Conservation (phyloP, 1,140 invertebrate species). For the Diorhabda sublineata region DNA sequence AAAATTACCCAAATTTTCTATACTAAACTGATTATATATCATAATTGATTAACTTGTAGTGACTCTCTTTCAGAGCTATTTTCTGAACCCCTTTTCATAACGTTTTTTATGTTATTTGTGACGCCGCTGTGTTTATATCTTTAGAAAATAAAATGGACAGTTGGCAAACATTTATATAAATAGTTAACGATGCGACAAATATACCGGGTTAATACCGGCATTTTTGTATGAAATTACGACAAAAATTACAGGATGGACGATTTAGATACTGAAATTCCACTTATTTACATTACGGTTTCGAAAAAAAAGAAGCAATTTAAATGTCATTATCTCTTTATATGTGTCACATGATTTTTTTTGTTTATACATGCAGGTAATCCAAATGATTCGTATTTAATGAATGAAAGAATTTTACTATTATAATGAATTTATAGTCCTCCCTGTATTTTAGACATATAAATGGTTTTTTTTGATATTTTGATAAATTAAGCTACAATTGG, state of each 20-base stretch:
- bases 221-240: slow-evolving; percentile 30
- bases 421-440: too few species aligned
- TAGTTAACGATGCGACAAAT: slow-evolving; percentile 35
- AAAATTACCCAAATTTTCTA: too few species aligned
- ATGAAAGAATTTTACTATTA: neutral
- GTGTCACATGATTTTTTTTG: neutral
- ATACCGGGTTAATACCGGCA: slow-evolving; percentile 29
- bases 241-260: slow-evolving; percentile 29
- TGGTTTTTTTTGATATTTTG: too few species aligned
- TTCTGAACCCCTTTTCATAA: too few species aligned
- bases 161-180: slow-evolving; percentile 27
- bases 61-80: too few species aligned
- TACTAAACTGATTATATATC: too few species aligned
- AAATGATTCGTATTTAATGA: slow-evolving; percentile 19
- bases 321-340: slow-evolving; percentile 24
- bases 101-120: too few species aligned
- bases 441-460: too few species aligned
- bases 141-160: slow-evolving; percentile 20
- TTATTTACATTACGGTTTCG: slow-evolving; percentile 20
- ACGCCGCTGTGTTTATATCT: slow-evolving; percentile 7
- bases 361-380: neutral
- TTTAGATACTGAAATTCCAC: slow-evolving; percentile 21
- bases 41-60: too few species aligned
- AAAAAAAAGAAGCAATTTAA: slow-evolving; percentile 27
- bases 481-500: too few species aligned